Conservation (phyloP, 2,888 invertebrate genomes). For the Ennomos fuscantarius region DNA sequence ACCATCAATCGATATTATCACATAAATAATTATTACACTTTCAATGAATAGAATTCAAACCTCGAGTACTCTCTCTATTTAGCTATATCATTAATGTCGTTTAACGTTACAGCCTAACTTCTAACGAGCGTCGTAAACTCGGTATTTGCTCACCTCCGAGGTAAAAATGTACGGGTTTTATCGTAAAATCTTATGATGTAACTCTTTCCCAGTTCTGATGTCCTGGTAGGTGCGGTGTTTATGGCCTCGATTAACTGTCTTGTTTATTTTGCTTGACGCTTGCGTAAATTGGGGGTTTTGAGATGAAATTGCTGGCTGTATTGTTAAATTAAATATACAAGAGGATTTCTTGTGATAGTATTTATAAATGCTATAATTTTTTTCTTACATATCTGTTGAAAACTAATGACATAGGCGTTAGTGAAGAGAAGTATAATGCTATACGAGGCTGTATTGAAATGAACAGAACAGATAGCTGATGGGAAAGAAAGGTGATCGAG, state of each 20-base stretch:
- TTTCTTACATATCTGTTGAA: no score
- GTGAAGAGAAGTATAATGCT: no score
- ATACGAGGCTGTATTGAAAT: no score
- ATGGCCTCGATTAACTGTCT: slow-evolving; percentile 34
- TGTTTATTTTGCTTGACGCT: slow-evolving; percentile 32
- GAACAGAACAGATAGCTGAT: no score
- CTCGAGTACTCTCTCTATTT: slow-evolving; percentile 1
- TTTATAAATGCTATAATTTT: no score
- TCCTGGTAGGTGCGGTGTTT: slow-evolving; percentile 40
- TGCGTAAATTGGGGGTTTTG: slow-evolving; percentile 30
- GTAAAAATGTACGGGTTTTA: slow-evolving; percentile 56
- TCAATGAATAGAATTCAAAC: neutral
- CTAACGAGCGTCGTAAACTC: slow-evolving; percentile 80
- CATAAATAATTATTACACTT: neutral
- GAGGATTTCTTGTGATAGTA: neutral
- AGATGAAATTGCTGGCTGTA: slow-evolving; percentile 29
- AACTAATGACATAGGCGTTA: no score
- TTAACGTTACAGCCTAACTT: slow-evolving; percentile 77
- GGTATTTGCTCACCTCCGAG: slow-evolving; percentile 72
- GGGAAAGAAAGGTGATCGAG: no score
- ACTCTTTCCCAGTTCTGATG: slow-evolving; percentile 51
- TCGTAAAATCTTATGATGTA: slow-evolving; percentile 70
- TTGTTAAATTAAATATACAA: neutral
- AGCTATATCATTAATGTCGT: slow-evolving; percentile 50
- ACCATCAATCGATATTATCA: no score